A percentile compares a stretch with the other conserved stretches of the same genome.
These are phyloP conservation scores for Oceanodroma tethys DNA, from an alignment of 2,113 vertebrate genomes.

Conservation along the genomic window DNA sequence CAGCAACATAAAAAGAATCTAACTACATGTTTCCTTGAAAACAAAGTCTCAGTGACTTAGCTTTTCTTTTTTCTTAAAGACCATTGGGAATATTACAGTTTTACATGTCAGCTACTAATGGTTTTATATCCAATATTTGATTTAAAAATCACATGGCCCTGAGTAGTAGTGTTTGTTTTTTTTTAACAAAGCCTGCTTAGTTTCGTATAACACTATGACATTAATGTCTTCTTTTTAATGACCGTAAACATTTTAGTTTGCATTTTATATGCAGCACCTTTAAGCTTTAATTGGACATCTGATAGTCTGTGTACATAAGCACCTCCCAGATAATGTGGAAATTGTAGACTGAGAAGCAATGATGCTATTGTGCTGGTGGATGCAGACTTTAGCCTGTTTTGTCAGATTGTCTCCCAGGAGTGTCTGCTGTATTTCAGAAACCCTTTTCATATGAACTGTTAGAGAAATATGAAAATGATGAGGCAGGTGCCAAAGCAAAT, in stretches of 20 bases:
- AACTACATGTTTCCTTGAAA: background rate
- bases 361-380: constrained; percentile 44
- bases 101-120: constrained; percentile 19
- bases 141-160: constrained; percentile 36
- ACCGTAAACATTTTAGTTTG: constrained; percentile 55
- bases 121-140: constrained; percentile 8
- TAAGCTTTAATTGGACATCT: constrained; percentile 61
- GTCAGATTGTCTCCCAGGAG: constrained; percentile 48
- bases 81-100: constrained; percentile 30
- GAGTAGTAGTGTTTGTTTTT: constrained; percentile 11
- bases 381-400: constrained; percentile 7
- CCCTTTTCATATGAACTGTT: constrained; percentile 50
- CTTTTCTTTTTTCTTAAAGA: background rate
- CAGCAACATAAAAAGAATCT: background rate
- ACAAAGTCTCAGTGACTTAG: background rate
- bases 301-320: constrained; percentile 57
- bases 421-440: constrained; percentile 60
- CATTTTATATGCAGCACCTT: constrained; percentile 59
- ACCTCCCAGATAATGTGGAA: constrained; percentile 44
- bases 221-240: constrained; percentile 62
- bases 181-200: constrained; percentile 44
- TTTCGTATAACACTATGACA: constrained; percentile 11
- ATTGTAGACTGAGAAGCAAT: constrained; percentile 43
- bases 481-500: constrained; percentile 40
- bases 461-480: constrained; percentile 57